phyloP scores from a whole-genome alignment of 2,888 invertebrate genomes.

The Eristalis intricaria region DNA sequence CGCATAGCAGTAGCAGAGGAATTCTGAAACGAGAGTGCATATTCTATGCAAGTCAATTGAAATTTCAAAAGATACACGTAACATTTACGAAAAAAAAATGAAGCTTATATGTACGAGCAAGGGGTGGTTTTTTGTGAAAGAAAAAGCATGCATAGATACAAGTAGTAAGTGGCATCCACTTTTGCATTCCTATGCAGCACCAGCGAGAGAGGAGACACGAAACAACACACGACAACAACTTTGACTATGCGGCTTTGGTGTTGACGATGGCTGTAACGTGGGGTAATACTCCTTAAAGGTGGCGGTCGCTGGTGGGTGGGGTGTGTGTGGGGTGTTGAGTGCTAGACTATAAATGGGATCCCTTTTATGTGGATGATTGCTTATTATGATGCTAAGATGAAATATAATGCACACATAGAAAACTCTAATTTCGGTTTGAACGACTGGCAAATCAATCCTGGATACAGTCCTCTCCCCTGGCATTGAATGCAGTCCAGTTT shows the following conservation, averaged over 20 bases:
- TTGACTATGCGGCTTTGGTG: not conserved
- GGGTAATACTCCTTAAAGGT: not conserved
- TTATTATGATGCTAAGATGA: conserved; percentile 66
- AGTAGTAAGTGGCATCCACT: conserved; percentile 56
- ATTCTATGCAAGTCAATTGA: conserved; percentile 54
- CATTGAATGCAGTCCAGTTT: not conserved
- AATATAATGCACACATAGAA: conserved; percentile 50
- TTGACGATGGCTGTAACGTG: conserved; percentile 1
- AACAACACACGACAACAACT: not conserved
- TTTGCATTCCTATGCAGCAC: conserved; percentile 41
- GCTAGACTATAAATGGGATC: conserved; percentile 63
- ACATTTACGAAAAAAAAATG: conserved; percentile 35
- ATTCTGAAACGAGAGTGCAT: not conserved
- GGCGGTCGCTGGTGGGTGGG: not conserved
- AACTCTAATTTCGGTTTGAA: conserved; percentile 58
- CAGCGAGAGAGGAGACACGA: conserved; percentile 1
- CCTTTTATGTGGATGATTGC: conserved; percentile 67
- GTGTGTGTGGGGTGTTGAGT: conserved; percentile 36
- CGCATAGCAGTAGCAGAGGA: not conserved
- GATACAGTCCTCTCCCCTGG: not conserved
- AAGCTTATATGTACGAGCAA: not conserved
- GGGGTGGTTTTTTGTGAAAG: conserved; percentile 21
- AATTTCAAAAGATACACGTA: conserved; percentile 52
- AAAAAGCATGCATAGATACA: conserved; percentile 26
- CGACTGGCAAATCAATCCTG: conserved; percentile 31